These are phyloP conservation scores for Myotis yumanensis DNA, from an alignment of 2,113 vertebrate species.

Conservation along the genomic window DNA sequence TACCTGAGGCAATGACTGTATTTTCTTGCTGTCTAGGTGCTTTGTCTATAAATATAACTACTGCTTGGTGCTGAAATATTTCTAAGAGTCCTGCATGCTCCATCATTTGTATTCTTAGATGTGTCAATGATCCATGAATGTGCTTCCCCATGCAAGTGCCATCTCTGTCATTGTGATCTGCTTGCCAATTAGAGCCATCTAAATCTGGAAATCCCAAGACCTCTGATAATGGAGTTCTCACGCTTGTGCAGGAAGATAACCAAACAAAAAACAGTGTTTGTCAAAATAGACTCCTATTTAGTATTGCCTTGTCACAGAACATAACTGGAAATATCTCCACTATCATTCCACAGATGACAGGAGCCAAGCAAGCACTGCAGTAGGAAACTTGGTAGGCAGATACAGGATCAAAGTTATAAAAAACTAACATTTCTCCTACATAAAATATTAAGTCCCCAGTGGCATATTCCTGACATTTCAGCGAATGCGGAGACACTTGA, in stretches of 20 bases:
- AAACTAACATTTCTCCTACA: background rate
- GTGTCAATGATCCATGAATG: background rate
- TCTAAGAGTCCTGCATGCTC: background rate
- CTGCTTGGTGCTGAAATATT: background rate
- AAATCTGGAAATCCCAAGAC: slow-evolving; percentile 32
- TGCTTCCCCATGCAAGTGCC: background rate
- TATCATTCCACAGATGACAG: background rate
- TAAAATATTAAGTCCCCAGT: slow-evolving; percentile 46
- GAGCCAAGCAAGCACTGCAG: background rate
- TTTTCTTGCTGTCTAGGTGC: background rate
- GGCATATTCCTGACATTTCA: slow-evolving; percentile 53
- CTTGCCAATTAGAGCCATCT: slow-evolving; percentile 56
- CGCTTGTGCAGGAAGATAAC: slow-evolving; percentile 3
- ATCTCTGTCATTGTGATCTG: background rate
- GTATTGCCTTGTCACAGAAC: slow-evolving; percentile 12
- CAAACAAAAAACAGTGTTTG: slow-evolving; percentile 33
- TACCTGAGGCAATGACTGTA: background rate
- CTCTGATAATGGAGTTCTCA: slow-evolving; percentile 48
- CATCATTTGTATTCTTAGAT: background rate
- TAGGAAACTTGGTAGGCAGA: background rate
- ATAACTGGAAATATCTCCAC: slow-evolving; percentile 34
- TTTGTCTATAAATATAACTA: slow-evolving; percentile 6
- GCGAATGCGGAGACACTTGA: slow-evolving; percentile 15
- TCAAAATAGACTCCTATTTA: slow-evolving; percentile 45
- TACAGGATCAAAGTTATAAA: background rate